Evolutionary conservation across 2,797 vertebrate species (phyloP).

Genomic region (Betta splendens): DNA sequence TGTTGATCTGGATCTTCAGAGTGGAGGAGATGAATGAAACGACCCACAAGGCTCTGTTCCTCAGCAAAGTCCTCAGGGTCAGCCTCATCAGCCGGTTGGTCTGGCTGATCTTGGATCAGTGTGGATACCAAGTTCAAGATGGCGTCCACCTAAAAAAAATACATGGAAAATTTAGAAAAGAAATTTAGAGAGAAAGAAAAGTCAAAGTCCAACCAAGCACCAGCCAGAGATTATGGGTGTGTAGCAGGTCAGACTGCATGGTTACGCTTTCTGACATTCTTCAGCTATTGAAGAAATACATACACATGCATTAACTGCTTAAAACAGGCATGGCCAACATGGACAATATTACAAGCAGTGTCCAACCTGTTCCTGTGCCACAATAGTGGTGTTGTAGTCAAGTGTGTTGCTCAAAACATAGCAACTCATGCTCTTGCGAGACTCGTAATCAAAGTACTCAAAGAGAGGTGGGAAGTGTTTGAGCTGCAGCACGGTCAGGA

Average conservation of each 20-base stretch:
- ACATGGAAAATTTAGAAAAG: no score
- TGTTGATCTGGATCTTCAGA: constrained; percentile 98
- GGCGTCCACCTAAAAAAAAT: constrained; percentile 89
- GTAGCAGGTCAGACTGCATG: no score
- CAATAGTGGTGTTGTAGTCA: constrained; percentile 94
- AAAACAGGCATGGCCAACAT: no score
- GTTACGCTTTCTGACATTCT: no score
- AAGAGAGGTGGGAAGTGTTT: constrained; percentile 98
- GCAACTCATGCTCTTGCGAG: constrained; percentile 98
- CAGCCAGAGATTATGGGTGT: no score
- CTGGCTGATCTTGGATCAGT: constrained; percentile 96
- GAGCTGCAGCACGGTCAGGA: constrained; percentile 94
- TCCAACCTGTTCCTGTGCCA: constrained; percentile 95
- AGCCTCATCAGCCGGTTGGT: constrained; percentile 95
- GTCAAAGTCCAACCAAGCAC: no score
- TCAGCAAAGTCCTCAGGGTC: constrained; percentile 98
- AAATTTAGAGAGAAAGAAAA: no score
- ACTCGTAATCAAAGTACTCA: constrained; percentile 98
- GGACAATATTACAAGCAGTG: no score
- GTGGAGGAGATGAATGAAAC: constrained; percentile 94
- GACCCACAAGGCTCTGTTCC: constrained; percentile 96
- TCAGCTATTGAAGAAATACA: no score
- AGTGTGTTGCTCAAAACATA: constrained; percentile 96
- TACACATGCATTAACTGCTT: no score
- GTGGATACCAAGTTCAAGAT: constrained; percentile 95